Evolutionary conservation across 2,888 invertebrate species (phyloP).

Genomic region (Cerastoderma edule): DNA sequence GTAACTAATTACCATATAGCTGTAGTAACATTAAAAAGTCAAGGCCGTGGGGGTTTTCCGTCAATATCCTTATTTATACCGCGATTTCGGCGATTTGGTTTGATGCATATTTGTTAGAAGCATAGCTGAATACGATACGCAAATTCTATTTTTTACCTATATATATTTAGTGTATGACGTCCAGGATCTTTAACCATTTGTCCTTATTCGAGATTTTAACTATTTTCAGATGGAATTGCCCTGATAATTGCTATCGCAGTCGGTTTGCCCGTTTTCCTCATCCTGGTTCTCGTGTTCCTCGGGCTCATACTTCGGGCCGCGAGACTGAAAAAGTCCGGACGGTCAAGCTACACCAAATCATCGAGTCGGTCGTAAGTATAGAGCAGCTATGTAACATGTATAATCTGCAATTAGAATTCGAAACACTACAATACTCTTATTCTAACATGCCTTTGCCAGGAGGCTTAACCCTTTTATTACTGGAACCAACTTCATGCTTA

Average conservation of each 20-base stretch:
- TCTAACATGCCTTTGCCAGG: background rate
- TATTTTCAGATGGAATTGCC: conserved; percentile 10
- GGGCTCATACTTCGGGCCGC: conserved; percentile 2
- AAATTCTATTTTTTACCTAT: no score
- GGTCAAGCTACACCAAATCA: background rate
- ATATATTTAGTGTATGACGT: no score
- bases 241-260: conserved; percentile 7
- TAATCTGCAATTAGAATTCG: background rate
- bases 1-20: no score
- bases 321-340: background rate
- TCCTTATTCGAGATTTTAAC: no score
- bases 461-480: background rate
- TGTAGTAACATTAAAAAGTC: no score
- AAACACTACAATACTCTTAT: background rate
- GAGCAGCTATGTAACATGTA: background rate
- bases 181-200: no score
- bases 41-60: no score
- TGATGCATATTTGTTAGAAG: no score
- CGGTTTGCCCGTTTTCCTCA: background rate
- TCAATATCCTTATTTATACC: no score
- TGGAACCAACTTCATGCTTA: no score
- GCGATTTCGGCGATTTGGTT: no score
- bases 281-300: conserved; percentile 2
- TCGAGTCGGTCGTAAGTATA: background rate
- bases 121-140: no score